Evolutionary conservation across 37 sponge, comb jelly and placozoan species (phyloP), one percentile per base, ranked within the genome.

Genomic region (Lycopodina hypogea): DNA sequence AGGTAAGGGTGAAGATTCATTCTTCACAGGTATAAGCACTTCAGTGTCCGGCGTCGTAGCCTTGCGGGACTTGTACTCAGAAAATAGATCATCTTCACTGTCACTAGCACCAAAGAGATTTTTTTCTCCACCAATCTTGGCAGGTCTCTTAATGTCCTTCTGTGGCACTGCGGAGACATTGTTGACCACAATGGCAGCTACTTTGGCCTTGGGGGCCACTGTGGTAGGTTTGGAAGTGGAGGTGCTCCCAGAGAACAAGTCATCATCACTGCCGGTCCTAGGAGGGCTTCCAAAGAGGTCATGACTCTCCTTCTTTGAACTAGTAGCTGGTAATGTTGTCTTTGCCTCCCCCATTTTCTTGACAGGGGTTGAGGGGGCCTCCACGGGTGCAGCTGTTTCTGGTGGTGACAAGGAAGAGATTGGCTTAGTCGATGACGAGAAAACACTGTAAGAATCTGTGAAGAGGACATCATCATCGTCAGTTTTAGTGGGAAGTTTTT

Each of bases 51-150:
- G 19, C 2, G 30, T 6, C 6, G 41, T 12, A 28, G 78, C 45
- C 34, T 68, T 69, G 1, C 40, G 0, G 7, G 79, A 53, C 26
- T 28, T 53, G 0, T 56, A 45, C 1, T 3, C 71, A 2, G 81
- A 70, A 50, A 81, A 81, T 1, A 81, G 74, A 48, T 78, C 78
- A 26, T 73, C 74, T 1, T 73, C 56, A 3, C 48, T 52, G 19
- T 58, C 80, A 42, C 38, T 56, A 17, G 11, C 79, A 18, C 57
- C 79, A 59, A 80, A 80, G 32, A 80, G 38, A 9, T 45, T 45
- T 21, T 56, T 67, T 19, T 61, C 71, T 15, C 19, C 23, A 12
- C 41, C 68, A 29, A 48, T 18, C 55, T 68, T 78, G 23, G 55
- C 17, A 56, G 45, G 38, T 42, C 37, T 59, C 24, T 0, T 52